A percentile compares a stretch with the other conserved stretches of the same genome.
Conservation (phyloP, 2,113 vertebrate genomes). For the Nibea coibor region DNA sequence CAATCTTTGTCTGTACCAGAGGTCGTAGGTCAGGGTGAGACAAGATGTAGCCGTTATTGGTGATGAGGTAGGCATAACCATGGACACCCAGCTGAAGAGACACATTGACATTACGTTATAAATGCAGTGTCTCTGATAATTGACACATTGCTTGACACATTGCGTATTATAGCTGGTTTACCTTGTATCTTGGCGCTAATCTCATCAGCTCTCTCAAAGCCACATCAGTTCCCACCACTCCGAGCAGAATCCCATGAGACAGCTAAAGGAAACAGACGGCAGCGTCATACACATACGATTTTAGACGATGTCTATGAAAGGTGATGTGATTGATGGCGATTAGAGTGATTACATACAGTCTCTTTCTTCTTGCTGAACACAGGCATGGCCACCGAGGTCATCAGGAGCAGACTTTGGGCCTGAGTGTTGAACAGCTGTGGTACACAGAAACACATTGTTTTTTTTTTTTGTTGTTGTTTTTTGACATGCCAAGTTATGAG, state of each 20-base stretch:
- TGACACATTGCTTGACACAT: too few relatives aligned
- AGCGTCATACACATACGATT: slow-evolving; percentile 2
- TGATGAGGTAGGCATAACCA: slow-evolving; percentile 94
- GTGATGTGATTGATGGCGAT: background rate
- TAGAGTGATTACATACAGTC: slow-evolving; percentile 85
- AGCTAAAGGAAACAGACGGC: slow-evolving; percentile 81
- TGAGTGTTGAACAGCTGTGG: slow-evolving; percentile 90
- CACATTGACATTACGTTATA: slow-evolving; percentile 1
- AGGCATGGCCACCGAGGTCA: slow-evolving; percentile 97
- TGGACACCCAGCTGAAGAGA: slow-evolving; percentile 91
- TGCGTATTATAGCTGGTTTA: slow-evolving; percentile 52
- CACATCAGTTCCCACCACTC: slow-evolving; percentile 95
- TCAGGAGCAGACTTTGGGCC: slow-evolving; percentile 90
- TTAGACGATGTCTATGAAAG: too few relatives aligned
- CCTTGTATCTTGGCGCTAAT: slow-evolving; percentile 93
- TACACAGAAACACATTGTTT: background rate
- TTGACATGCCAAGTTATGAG: background rate
- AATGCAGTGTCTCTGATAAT: background rate
- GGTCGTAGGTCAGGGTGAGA: slow-evolving; percentile 95
- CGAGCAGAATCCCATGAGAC: slow-evolving; percentile 94
- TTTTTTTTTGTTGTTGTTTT: background rate
- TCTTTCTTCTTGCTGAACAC: slow-evolving; percentile 98
- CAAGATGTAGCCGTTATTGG: slow-evolving; percentile 97
- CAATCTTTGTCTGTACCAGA: slow-evolving; percentile 82
- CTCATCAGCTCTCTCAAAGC: slow-evolving; percentile 93